Evolutionary conservation across 1,140 invertebrate species (phyloP).

Genomic region (Drosophila eugracilis): DNA sequence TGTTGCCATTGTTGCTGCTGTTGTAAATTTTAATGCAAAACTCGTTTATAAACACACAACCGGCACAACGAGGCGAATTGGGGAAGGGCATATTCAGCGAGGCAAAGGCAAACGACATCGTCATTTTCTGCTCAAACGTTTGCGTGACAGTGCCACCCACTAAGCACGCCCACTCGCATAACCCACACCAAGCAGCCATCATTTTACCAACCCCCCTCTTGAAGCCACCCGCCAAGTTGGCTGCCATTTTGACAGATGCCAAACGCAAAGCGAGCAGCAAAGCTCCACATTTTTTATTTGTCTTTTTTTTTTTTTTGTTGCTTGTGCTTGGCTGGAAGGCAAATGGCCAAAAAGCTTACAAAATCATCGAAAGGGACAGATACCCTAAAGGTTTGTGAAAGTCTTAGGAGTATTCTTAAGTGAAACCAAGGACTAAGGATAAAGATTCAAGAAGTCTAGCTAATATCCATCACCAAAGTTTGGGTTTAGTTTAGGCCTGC

Average conservation of each 20-base stretch:
- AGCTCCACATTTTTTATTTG: slow-evolving; percentile 71
- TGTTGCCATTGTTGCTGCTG: slow-evolving; percentile 37
- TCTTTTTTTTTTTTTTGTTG: slow-evolving; percentile 65
- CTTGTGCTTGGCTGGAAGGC: slow-evolving; percentile 44
- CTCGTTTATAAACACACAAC: slow-evolving; percentile 57
- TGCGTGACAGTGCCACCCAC: slow-evolving; percentile 57
- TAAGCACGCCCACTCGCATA: background rate
- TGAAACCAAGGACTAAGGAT: too few relatives aligned
- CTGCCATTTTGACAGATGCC: slow-evolving; percentile 77
- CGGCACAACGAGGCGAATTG: slow-evolving; percentile 1
- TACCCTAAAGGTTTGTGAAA: too few relatives aligned
- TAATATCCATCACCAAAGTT: too few relatives aligned
- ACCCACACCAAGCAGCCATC: slow-evolving; percentile 3
- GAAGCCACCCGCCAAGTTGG: slow-evolving; percentile 7
- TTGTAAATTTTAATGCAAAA: slow-evolving; percentile 76
- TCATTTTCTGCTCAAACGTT: slow-evolving; percentile 68
- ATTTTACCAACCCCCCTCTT: background rate
- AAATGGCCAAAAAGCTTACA: slow-evolving; percentile 7
- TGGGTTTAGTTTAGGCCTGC: too few relatives aligned
- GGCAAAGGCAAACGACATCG: slow-evolving; percentile 47
- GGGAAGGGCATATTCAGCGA: slow-evolving; percentile 7
- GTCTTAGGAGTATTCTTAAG: too few relatives aligned
- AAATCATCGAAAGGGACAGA: background rate
- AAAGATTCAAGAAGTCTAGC: too few relatives aligned
- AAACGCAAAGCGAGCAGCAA: slow-evolving; percentile 72